These are phyloP conservation scores for Digitonthophagus gazella DNA, from an alignment of 2,888 invertebrate genomes.

Conservation along the genomic window DNA sequence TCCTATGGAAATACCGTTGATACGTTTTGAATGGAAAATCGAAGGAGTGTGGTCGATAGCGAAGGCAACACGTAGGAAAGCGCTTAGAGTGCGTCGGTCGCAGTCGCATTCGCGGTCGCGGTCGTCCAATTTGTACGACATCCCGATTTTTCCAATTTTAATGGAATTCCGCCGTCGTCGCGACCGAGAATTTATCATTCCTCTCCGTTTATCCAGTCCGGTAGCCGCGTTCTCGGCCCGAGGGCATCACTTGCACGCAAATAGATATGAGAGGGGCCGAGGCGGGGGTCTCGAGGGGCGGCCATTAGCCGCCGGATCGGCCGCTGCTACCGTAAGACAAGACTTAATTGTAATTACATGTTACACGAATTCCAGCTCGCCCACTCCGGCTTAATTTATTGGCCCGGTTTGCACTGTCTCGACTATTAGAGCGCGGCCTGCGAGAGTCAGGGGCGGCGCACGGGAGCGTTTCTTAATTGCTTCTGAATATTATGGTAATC, in stretches of 20 bases:
- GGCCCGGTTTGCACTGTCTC: conserved; percentile 33
- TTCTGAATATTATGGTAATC: conserved; percentile 36
- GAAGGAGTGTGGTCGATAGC: no score
- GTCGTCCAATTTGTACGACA: neutral
- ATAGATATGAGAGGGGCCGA: neutral
- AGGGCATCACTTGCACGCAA: neutral
- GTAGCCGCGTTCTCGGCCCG: neutral
- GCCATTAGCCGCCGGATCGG: conserved; percentile 28
- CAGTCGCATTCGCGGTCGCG: neutral
- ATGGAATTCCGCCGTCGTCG: neutral
- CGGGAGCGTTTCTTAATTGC: conserved; percentile 38
- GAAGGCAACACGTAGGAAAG: no score
- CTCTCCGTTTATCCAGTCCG: neutral
- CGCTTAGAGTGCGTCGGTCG: neutral
- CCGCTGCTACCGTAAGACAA: conserved; percentile 42
- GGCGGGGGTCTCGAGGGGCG: neutral
- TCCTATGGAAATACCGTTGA: no score
- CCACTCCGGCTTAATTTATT: conserved; percentile 44
- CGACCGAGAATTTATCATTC: neutral
- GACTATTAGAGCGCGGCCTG: conserved; percentile 36
- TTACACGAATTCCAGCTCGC: conserved; percentile 45
- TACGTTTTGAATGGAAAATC: no score
- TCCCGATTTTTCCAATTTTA: neutral
- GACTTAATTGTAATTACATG: conserved; percentile 45
- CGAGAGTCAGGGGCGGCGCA: conserved; percentile 36